Conservation (phyloP, 2,113 vertebrate genomes). For the Nycticebus coucang region DNA sequence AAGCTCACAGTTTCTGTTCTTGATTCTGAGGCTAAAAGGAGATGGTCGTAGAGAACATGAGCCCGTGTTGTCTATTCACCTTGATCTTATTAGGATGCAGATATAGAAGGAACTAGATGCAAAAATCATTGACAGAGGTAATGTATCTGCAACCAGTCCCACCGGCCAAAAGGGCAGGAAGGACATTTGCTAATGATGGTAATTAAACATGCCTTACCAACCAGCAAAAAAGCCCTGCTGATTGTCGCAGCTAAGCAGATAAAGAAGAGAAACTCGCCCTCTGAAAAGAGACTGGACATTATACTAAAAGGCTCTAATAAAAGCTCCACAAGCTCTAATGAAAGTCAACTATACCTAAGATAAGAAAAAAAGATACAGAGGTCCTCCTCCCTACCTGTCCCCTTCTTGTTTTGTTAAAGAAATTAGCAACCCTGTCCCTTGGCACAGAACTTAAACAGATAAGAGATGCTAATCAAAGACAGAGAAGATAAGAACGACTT, state of each 20-base stretch:
- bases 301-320: background rate
- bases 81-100: conserved; percentile 36
- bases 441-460: conserved; percentile 16
- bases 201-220: conserved; percentile 70
- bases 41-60: background rate
- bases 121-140: conserved; percentile 43
- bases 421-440: background rate
- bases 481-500: background rate
- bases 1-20: background rate
- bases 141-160: conserved; percentile 4
- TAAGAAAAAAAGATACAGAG: background rate
- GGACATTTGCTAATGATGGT: conserved; percentile 65
- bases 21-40: background rate
- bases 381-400: background rate
- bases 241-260: conserved; percentile 30
- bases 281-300: conserved; percentile 14
- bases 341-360: background rate
- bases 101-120: background rate
- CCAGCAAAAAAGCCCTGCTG: conserved; percentile 7
- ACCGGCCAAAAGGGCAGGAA: conserved; percentile 55
- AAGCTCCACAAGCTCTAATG: background rate
- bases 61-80: background rate
- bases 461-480: conserved; percentile 44
- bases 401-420: conserved; percentile 30
- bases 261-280: conserved; percentile 45